These are phyloP conservation scores for Eupithecia exiguata DNA, from an alignment of 2,888 invertebrate species.

Conservation along the genomic window DNA sequence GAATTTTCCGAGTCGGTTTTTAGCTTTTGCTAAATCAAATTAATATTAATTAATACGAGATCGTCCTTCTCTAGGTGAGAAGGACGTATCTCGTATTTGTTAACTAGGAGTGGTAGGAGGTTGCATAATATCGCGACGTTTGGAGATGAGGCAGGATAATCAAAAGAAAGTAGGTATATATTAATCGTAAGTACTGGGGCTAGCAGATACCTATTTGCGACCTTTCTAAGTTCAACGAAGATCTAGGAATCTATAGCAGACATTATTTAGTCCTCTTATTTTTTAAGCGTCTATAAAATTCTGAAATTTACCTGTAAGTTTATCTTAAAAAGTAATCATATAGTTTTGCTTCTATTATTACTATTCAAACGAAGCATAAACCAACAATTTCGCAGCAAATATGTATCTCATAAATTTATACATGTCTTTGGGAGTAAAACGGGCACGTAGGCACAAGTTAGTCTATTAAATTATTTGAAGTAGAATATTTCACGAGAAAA, in stretches of 20 bases:
- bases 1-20: too few relatives aligned
- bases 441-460: conserved; percentile 23
- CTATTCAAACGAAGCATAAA: conserved; percentile 14
- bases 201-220: background rate
- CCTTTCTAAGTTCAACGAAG: too few relatives aligned
- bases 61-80: too few relatives aligned
- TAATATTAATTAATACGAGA: too few relatives aligned
- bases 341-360: background rate
- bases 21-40: too few relatives aligned
- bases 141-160: background rate
- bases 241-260: too few relatives aligned
- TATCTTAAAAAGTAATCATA: too few relatives aligned
- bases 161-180: background rate
- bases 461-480: conserved; percentile 16
- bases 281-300: too few relatives aligned
- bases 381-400: conserved; percentile 20
- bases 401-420: conserved; percentile 24
- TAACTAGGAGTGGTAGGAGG: background rate
- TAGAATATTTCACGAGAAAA: background rate
- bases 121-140: background rate
- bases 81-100: background rate
- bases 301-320: too few relatives aligned
- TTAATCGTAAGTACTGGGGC: background rate
- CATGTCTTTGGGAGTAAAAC: conserved; percentile 17
- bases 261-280: too few relatives aligned